Conservation (phyloP, 2,888 invertebrate genomes). For the Limnephilus marmoratus region DNA sequence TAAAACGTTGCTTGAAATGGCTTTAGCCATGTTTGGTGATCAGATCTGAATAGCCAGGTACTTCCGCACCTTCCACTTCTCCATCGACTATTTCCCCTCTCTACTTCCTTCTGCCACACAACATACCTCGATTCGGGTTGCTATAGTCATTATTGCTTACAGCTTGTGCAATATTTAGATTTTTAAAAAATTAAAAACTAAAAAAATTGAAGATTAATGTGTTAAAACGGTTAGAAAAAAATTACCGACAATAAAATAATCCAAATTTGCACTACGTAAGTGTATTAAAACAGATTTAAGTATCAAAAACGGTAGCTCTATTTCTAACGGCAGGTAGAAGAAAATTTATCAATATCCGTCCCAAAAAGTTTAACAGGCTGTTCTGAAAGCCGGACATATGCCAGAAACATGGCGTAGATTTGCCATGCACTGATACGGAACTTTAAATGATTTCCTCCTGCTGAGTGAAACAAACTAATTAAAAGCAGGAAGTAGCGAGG, state of each 20-base stretch:
- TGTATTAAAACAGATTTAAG: neutral
- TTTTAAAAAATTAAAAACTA: no score
- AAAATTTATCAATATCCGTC: neutral
- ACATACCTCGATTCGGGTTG: no score
- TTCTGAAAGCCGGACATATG: neutral
- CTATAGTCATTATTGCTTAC: no score
- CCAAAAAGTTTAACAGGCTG: neutral
- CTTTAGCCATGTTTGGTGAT: no score
- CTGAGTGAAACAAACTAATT: constrained; percentile 47
- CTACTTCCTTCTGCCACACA: no score
- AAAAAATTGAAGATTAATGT: no score
- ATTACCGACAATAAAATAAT: neutral
- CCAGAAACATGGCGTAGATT: neutral
- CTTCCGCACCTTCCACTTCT: no score
- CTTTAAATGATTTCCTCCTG: constrained; percentile 34
- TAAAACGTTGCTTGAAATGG: no score
- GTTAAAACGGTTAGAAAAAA: no score
- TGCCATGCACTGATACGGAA: constrained; percentile 13
- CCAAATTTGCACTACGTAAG: neutral
- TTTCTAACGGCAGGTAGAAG: neutral
- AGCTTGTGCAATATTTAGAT: no score
- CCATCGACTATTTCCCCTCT: no score
- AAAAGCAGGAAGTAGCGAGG: constrained; percentile 49
- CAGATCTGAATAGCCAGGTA: no score
- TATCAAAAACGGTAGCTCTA: neutral